Base-by-base conservation (phyloP, 2,113 vertebrate species). In the Sinocyclocheilus grahami region DNA sequence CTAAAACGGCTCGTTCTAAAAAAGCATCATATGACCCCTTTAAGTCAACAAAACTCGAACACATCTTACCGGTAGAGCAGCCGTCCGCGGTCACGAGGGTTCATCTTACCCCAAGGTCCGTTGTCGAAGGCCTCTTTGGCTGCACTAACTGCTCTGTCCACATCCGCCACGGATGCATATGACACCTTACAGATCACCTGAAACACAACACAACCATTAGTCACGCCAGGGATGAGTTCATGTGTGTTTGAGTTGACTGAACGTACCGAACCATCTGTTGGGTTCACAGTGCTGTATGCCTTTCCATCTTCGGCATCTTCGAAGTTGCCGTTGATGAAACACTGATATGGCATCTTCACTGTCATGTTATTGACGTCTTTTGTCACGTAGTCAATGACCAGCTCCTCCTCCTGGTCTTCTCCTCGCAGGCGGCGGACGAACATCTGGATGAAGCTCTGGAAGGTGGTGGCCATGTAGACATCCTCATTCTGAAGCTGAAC, bases 391-490 rank as follows among this genome's bases (percentile, higher is more conserved):
- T 96, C 92, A 0, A 97, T 93, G 5, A 90, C 42, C 18, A 95
- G 90, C 77, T 96, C 93, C 60, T 92, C 87, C 18, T 95, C 93
- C 0, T 87, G 88, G 0, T 95, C 94, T 46, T 96, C 96, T 2
- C 96, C 97, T 51, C 96, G 88, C 13, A 97, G 92, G 88, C 95
- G 96, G 71, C 95, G 93, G 72, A 97, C 95, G 4, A 96, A 92
- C 91, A 95, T 94, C 91, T 97, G 96, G 84, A 97, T 92, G 92
- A 97, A 97, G 74, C 96, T 96, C 83, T 93, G 92, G 82, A 97
- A 97, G n/a, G 94, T 94, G 84, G 96, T 95, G 37, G 96, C 96
- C 96, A 97, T 96, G 92, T 97, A 97, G 8, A 97, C 93, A 0
- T 97, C 97, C 85, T 97, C 97, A 0, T 95, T 96, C 88, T 97